A percentile compares a stretch with the other conserved stretches of the same genome.
Evolutionary conservation across 2,797 vertebrate species (phyloP).

Genomic region (Stomatorhinus walkeri): DNA sequence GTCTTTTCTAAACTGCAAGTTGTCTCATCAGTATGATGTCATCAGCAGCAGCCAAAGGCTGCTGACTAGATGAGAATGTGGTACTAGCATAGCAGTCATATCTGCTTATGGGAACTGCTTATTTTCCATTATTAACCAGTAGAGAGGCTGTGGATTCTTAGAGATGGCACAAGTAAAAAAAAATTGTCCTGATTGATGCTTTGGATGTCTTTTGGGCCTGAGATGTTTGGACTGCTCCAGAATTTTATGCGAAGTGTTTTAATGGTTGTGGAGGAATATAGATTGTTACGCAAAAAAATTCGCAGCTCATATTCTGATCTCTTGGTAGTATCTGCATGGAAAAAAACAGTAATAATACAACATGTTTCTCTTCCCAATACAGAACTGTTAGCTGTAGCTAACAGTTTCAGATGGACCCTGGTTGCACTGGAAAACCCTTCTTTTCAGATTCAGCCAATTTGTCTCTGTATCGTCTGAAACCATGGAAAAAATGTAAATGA

Average conservation of each 20-base stretch:
- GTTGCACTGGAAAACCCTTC: neutral
- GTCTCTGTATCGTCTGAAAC: neutral
- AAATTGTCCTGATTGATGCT: neutral
- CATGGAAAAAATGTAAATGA: conserved; percentile 7
- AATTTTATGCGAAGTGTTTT: conserved; percentile 42
- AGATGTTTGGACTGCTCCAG: conserved; percentile 17
- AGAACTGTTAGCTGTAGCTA: neutral
- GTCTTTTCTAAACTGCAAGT: conserved; percentile 89
- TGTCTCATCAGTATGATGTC: conserved; percentile 98
- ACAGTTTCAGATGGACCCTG: neutral
- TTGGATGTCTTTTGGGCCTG: neutral
- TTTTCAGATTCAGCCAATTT: neutral
- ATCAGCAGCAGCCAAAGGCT: conserved; percentile 80
- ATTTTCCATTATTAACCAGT: neutral
- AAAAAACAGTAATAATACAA: conserved; percentile 16
- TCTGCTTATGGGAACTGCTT: neutral
- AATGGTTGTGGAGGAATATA: conserved; percentile 41
- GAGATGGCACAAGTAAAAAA: neutral
- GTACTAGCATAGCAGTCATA: neutral
- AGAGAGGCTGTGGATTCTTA: neutral
- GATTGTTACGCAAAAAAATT: conserved; percentile 38
- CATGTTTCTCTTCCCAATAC: conserved; percentile 8
- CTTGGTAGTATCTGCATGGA: conserved; percentile 30
- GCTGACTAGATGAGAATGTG: neutral
- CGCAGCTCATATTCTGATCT: conserved; percentile 20